These are phyloP conservation scores for Nezara viridula DNA, from an alignment of 2,888 invertebrate species.

Conservation along the genomic window DNA sequence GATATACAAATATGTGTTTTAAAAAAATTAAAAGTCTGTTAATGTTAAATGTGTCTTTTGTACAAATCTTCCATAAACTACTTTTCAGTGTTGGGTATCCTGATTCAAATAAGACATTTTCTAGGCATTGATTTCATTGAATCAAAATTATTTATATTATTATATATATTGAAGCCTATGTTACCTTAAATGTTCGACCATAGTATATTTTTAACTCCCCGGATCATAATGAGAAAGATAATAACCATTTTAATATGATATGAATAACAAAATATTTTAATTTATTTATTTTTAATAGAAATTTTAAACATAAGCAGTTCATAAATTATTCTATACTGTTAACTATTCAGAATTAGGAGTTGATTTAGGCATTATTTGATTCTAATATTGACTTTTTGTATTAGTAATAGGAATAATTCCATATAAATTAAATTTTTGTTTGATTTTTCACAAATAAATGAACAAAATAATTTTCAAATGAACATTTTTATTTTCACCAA, in stretches of 20 bases:
- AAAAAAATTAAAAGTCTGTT: constrained; percentile 28
- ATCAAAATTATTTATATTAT: no score
- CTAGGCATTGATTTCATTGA: neutral
- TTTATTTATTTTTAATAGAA: no score
- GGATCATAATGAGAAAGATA: neutral
- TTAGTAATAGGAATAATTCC: no score
- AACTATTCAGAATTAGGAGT: no score
- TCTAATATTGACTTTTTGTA: no score
- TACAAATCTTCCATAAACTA: constrained; percentile 12
- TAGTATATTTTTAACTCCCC: neutral
- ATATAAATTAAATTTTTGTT: no score
- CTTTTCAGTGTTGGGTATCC: neutral
- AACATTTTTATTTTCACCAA: no score
- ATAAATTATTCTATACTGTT: neutral
- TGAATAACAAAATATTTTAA: no score
- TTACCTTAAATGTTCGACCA: neutral
- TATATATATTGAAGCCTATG: neutral
- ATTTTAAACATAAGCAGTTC: neutral
- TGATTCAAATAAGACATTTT: neutral
- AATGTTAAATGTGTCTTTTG: neutral
- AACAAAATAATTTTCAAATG: no score
- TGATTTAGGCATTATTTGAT: no score
- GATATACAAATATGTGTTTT: neutral
- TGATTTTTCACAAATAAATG: no score
- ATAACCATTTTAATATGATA: neutral